Conservation (phyloP, 2,113 vertebrate genomes). For the Empidonax alnorum region DNA sequence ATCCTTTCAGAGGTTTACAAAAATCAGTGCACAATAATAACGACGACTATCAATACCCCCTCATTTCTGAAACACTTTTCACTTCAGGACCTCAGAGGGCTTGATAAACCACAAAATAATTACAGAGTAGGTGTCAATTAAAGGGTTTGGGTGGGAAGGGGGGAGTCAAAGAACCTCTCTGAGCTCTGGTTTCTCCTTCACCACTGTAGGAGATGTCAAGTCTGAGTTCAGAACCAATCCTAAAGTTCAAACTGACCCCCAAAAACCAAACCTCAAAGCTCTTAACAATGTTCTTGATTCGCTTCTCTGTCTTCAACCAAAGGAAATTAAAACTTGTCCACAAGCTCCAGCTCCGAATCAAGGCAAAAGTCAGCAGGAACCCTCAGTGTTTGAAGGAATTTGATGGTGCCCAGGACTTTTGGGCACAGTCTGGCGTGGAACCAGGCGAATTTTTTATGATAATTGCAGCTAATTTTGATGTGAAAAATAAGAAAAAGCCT, state of each 20-base stretch:
- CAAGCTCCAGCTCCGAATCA: background rate
- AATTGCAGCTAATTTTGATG: conserved; percentile 37
- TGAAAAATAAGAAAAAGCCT: conserved; percentile 2
- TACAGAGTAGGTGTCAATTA: background rate
- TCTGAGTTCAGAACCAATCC: background rate
- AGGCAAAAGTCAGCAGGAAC: background rate
- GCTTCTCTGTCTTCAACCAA: background rate
- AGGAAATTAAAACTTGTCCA: background rate
- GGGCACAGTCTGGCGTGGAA: background rate
- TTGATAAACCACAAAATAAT: background rate
- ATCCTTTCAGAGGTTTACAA: background rate
- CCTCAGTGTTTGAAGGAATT: background rate
- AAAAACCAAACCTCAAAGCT: background rate
- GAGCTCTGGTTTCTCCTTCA: background rate
- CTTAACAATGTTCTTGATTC: background rate
- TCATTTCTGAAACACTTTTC: background rate
- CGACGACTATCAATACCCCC: background rate
- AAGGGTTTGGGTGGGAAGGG: background rate
- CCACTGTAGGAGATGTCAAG: background rate
- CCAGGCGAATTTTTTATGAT: background rate
- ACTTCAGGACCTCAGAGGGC: background rate
- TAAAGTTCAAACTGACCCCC: background rate
- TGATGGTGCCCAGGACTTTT: background rate
- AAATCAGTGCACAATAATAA: background rate
- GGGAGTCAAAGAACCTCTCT: background rate